Percentiles rank a stretch among this genome's conserved stretches.
phyloP scores from a whole-genome alignment of 2,888 invertebrate species.

The Brachyopa scutellaris region DNA sequence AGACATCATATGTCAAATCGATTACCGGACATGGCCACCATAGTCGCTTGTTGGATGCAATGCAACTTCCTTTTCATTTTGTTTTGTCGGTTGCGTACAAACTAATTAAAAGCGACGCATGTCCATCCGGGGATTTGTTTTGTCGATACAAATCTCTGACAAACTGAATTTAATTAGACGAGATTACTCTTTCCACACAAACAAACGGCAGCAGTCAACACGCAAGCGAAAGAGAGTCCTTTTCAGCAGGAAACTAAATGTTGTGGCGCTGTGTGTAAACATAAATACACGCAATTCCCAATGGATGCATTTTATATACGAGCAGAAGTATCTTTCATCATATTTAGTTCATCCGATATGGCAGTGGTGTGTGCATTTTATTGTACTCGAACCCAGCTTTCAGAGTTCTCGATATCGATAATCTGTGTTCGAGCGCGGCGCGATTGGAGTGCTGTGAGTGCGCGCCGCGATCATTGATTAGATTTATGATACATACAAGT shows the following conservation, averaged over 20 bases:
- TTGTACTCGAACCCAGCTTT: constrained; percentile 17
- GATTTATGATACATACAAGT: constrained; percentile 57
- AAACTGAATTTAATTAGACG: constrained; percentile 58
- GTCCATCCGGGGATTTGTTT: constrained; percentile 31
- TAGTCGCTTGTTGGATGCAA: no score
- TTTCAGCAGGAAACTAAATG: constrained; percentile 23
- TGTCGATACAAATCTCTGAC: constrained; percentile 37
- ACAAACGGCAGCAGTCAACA: constrained; percentile 5
- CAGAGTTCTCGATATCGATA: constrained; percentile 48
- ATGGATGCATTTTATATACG: constrained; percentile 59
- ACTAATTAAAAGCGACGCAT: constrained; percentile 65
- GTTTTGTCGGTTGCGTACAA: constrained; percentile 19
- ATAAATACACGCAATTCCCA: constrained; percentile 68
- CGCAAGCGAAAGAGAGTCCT: not conserved
- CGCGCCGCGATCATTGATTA: constrained; percentile 48
- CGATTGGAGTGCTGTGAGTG: not conserved
- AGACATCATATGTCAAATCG: constrained; percentile 42
- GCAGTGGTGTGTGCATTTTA: constrained; percentile 21
- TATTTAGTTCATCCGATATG: constrained; percentile 65
- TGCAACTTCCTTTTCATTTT: not conserved
- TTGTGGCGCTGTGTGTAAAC: no score
- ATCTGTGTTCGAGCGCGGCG: constrained; percentile 21
- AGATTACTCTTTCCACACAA: constrained; percentile 29
- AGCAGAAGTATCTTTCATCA: constrained; percentile 62
- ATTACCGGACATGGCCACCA: constrained; percentile 38